Evolutionary conservation across 2,888 invertebrate species (phyloP), one percentile per base, ranked within the genome.

Genomic region (Aporophyla nigra): DNA sequence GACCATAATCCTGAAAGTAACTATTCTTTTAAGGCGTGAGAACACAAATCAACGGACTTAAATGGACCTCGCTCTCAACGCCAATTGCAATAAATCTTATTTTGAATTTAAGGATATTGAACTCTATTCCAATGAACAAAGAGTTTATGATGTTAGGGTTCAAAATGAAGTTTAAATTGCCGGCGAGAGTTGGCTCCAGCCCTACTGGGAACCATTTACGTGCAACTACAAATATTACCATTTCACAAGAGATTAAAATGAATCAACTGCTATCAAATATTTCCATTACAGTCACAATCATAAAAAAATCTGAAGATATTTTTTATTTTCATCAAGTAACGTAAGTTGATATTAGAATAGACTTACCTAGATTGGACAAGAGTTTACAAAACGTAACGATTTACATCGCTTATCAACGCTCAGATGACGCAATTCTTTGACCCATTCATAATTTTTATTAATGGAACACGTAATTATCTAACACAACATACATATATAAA

Each of bases 21-120:
- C 82, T 74, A 67, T 78, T 82, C 74, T 70, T 82, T 82, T 66
- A 78, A 71, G 75, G 82, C 82, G 82, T 82, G 82, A 82, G 79
- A 82, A 75, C 71, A 79, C 82, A 82, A 82, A 82, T 82, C 79
- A 56, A 78, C 59, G 12, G 66, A 75, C 75, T 58, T 82, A 79
- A 75, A 82, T 75, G 74, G 82, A 65, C 74, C 69, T 80, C 46
- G 65, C 71, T 59, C 70, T 82, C 80, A 80, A 51, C 76, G 67
- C 71, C 75, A 82, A 82, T 70, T 72, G 75, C 82, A 54, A 82
- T 82, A 75, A 82, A 82, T 82, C 71, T 72, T 79, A 24, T 43
- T 72, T 62, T 33, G n/a, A 7, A 43, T 66, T 79, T 40, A 59
- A 66, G 56, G 49, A 72, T 75, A 71, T 66, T 75, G 69, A 33